These are phyloP conservation scores for Darevskia mixta DNA, from an alignment of 2,797 vertebrate genomes.

Conservation along the genomic window DNA sequence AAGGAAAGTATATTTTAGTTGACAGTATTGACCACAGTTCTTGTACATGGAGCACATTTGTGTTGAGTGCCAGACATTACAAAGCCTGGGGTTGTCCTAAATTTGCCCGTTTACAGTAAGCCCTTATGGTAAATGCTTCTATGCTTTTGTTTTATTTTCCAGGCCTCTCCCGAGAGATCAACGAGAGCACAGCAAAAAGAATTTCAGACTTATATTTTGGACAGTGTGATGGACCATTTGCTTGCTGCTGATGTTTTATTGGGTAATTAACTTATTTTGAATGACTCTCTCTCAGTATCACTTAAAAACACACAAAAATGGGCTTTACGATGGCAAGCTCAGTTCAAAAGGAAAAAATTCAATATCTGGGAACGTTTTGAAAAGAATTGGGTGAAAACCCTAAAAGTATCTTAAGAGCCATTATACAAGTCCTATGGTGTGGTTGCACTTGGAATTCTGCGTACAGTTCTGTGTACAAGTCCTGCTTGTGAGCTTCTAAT, in stretches of 20 bases:
- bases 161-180: slow-evolving; percentile 98
- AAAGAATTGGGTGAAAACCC: neutral
- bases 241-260: slow-evolving; percentile 95
- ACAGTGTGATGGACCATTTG: slow-evolving; percentile 97
- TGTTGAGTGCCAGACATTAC: neutral
- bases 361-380: neutral
- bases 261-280: slow-evolving; percentile 79
- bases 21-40: neutral
- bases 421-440: no score
- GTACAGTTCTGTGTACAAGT: no score
- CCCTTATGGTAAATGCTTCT: neutral
- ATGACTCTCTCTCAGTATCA: neutral
- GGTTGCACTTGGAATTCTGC: no score
- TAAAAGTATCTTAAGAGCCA: no score
- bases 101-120: neutral
- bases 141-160: slow-evolving; percentile 26
- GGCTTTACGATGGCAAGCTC: neutral
- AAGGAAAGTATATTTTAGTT: neutral
- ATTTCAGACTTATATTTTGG: slow-evolving; percentile 96
- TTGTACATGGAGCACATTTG: neutral
- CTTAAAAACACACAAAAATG: neutral
- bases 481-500: no score
- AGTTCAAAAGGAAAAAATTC: neutral
- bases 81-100: no score
- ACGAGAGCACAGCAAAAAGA: slow-evolving; percentile 98